Percentiles rank a stretch among this genome's conserved stretches.
These are phyloP conservation scores for Mesocentrotus franciscanus DNA, from an alignment of 53 echinoderm and acorn worm species.

Conservation along the genomic window DNA sequence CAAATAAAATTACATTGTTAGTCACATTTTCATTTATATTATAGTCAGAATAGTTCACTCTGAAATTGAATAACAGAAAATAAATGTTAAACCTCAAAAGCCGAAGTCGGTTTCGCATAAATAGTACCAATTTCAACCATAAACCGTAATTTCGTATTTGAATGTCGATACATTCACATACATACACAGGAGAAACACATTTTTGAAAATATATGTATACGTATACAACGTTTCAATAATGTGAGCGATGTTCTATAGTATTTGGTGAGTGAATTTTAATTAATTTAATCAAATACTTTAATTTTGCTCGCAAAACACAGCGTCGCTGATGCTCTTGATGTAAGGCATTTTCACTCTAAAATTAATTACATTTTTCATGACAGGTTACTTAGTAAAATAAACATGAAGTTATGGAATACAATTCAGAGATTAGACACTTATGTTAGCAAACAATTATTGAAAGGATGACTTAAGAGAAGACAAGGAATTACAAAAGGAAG, in stretches of 20 bases:
- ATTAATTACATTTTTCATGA: not conserved
- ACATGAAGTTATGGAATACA: not conserved
- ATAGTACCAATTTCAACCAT: not conserved
- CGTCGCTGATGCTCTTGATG: not conserved
- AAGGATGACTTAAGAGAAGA: not conserved
- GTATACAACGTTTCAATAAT: no score
- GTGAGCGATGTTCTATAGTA: no score
- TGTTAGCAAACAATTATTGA: not conserved
- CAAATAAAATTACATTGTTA: not conserved
- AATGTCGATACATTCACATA: not conserved
- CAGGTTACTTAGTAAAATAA: not conserved
- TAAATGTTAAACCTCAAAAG: not conserved
- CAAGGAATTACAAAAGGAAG: not conserved
- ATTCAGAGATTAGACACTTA: not conserved
- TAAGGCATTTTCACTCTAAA: not conserved
- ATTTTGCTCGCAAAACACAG: not conserved
- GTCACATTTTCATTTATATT: not conserved
- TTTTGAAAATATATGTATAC: no score
- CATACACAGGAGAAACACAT: no score
- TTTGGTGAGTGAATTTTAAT: not conserved
- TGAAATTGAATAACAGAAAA: not conserved
- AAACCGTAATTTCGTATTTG: not conserved
- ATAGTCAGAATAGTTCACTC: not conserved
- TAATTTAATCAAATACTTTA: not conserved
- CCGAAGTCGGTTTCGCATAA: not conserved